Base-by-base conservation (phyloP, 2,888 invertebrate species). In the Eumerus sabulonum region DNA sequence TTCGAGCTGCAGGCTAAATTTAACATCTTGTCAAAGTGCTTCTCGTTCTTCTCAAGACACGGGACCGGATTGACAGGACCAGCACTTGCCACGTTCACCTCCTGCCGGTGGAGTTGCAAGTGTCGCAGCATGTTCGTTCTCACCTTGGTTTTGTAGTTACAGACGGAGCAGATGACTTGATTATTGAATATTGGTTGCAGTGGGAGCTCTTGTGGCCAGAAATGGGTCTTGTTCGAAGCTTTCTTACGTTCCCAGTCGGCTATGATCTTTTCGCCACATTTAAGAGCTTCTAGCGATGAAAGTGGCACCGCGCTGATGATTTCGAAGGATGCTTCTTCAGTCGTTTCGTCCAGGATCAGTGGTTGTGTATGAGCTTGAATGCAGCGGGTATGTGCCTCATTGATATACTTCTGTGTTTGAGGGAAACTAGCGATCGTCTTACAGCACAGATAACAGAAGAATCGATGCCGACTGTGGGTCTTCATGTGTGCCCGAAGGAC, bases 21-120 rank as follows among this genome's bases (percentile, higher is more conserved):
- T 0, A 93, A 91, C 96, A 96, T 96, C 86, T 93, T 94, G 86
- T 96, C 95, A 85, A 95, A 96, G 91, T 95, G 94, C 82, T 92
- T 92, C 85, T 95, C 95, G 82, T 93, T 93, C 44, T 93, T 92
- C 82, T 94, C 93, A 40, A 95, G 89, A 85, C 93, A 95, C 0
- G 94, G 95, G 5, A 96, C 95, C 0, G 95, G 95, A 90, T 96
- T 96, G 0, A 95, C 93, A 0, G 95, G 94, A 12, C 93, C 93
- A 0, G 91, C 92, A 62, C 91, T 91, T 0, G 94, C 92, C 7
- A 92, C 93, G 0, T 90, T 90, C 53, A 89, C 86, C 82, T 92
- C 92, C n/a, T 76, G 71, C 7, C 89, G 88, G 86, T 96, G 96
- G 74, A 91, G 87, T 82, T 92, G 92, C 73, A 96, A 87, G 85